Base-by-base conservation (phyloP, 2,888 invertebrate species). In the Leptura quadrifasciata region DNA sequence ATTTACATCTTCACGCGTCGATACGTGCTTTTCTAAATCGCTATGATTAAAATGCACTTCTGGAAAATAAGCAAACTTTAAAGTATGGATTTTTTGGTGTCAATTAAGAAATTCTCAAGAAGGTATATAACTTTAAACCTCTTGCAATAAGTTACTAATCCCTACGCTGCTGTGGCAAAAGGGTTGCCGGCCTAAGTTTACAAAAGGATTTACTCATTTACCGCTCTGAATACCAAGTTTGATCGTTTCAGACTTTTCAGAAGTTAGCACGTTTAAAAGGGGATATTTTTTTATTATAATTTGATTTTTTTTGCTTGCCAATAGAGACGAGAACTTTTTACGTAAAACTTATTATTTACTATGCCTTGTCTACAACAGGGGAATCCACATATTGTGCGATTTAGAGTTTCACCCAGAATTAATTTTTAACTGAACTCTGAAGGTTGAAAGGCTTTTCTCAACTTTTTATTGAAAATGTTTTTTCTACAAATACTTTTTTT, bases 111-210 rank as follows among this genome's bases (percentile, higher is more conserved):
- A 61, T 52, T 60, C 8, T 15, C 10, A 58, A 52, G 71, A 52
- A 60, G 71, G 52, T 61, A 61, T 47, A 71, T 52, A 71, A 60
- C 61, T 61, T 71, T 61, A 71, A 80, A 72, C 75, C 77, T 69
- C 74, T 74, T 76, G 75, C 86, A 85, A 85, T 85, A 86, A 86
- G 87, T 85, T 85, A 85, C 79, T 87, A 87, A 87, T 87, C 86
- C 87, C 81, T 72, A 74, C 82, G 81, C 80, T 81, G 84, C 82
- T 84, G 84, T 80, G 84, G 85, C 82, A 76, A 83, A 87, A 87
- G 86, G 87, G 87, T 86, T 87, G 82, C 78, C 73, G 82, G 79
- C 80, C 81, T 75, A 80, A 85, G 85, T 87, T 87, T 86, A 85
- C 85, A 77, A 76, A 85, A 83, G 85, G 87, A 87, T 87, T 85